phyloP scores from a whole-genome alignment of 1,140 invertebrate species.

The Mesaphorura yosii region DNA sequence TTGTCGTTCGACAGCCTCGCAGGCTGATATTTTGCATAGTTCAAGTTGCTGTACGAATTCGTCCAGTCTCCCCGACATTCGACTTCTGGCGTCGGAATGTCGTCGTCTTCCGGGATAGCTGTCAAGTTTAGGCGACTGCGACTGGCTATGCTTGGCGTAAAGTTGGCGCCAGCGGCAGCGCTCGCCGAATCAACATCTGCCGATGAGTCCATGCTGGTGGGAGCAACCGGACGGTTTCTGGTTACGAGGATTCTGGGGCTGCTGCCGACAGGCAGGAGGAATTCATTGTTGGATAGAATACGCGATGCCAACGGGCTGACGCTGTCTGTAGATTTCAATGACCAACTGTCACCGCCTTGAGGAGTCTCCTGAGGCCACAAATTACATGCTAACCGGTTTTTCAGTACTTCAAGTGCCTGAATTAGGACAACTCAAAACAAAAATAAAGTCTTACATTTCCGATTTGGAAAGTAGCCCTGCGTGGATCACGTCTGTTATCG shows the following conservation, averaged over 20 bases:
- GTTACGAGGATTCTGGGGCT: not conserved
- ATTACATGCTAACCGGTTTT: too few relatives aligned
- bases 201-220: not conserved
- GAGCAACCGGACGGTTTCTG: not conserved
- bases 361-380: slow-evolving; percentile 21
- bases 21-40: slow-evolving; percentile 14
- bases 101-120: slow-evolving; percentile 25
- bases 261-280: not conserved
- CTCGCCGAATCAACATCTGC: not conserved
- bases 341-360: slow-evolving; percentile 21
- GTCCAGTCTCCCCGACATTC: slow-evolving; percentile 16
- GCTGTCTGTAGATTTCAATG: slow-evolving; percentile 5
- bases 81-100: not conserved
- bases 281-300: slow-evolving; percentile 8
- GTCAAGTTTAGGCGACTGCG: slow-evolving; percentile 23
- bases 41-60: slow-evolving; percentile 18
- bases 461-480: slow-evolving; percentile 23
- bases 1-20: slow-evolving; percentile 13
- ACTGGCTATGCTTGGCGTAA: not conserved
- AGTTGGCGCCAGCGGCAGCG: not conserved
- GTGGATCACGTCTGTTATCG: slow-evolving; percentile 22
- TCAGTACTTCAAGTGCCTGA: too few relatives aligned
- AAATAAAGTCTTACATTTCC: slow-evolving; percentile 14
- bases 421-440: too few relatives aligned
- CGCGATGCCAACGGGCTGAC: slow-evolving; percentile 15